Conservation (phyloP, 2,113 vertebrate species). For the Pardalotus punctatus region DNA sequence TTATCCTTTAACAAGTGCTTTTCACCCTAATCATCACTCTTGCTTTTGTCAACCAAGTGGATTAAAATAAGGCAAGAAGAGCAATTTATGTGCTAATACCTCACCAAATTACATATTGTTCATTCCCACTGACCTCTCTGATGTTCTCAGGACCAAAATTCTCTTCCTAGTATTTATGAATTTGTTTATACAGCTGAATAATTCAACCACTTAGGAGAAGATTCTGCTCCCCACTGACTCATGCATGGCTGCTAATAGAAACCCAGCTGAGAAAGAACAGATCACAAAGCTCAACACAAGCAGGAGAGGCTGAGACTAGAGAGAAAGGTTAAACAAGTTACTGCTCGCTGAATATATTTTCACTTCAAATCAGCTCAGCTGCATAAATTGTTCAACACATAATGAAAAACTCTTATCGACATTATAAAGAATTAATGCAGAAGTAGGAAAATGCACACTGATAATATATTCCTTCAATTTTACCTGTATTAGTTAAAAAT, state of each 20-base stretch:
- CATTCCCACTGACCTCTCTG: not conserved
- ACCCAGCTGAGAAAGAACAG: constrained; percentile 45
- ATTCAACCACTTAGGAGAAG: constrained; percentile 42
- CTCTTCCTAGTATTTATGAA: constrained; percentile 14
- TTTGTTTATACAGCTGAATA: constrained; percentile 59
- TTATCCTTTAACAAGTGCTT: not conserved
- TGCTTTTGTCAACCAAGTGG: constrained; percentile 33
- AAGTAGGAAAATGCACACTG: not conserved
- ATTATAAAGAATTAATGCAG: not conserved
- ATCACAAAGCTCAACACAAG: constrained; percentile 26
- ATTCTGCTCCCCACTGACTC: not conserved
- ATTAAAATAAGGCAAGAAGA: not conserved
- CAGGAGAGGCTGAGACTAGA: constrained; percentile 6
- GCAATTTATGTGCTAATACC: not conserved
- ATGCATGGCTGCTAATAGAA: constrained; percentile 39
- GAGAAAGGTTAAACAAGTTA: constrained; percentile 31
- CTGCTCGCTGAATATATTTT: constrained; percentile 23
- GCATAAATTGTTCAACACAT: not conserved
- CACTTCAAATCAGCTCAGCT: constrained; percentile 16
- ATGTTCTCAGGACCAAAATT: constrained; percentile 4
- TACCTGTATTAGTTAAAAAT: not conserved
- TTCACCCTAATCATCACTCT: not conserved
- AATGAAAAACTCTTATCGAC: not conserved
- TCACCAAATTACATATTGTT: constrained; percentile 14
- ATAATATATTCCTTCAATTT: not conserved